Evolutionary conservation across 2,888 invertebrate genomes (phyloP).

Genomic region (Oasisia sp.): DNA sequence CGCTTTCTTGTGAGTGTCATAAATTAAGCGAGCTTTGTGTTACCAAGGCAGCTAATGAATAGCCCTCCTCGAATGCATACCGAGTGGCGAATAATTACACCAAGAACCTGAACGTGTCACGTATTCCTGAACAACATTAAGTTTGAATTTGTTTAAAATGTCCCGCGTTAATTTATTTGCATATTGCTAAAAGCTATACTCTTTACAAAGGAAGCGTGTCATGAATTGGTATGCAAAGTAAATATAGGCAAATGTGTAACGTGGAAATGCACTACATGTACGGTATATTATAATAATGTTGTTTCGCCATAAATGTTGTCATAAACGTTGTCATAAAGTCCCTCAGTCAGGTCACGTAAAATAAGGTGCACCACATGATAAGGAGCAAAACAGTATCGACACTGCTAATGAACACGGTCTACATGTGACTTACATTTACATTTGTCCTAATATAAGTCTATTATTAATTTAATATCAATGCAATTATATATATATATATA

Average conservation of each 20-base stretch:
- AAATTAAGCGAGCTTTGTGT: too few species aligned
- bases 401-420: too few species aligned
- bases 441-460: too few species aligned
- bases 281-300: background rate
- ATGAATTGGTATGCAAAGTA: background rate
- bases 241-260: background rate
- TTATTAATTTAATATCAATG: too few species aligned
- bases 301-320: background rate
- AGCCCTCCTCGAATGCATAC: background rate
- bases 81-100: too few species aligned
- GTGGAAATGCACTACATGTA: background rate
- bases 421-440: too few species aligned
- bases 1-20: too few species aligned
- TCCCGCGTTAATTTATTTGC: background rate
- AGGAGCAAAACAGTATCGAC: too few species aligned
- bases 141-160: background rate
- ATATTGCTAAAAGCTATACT: background rate
- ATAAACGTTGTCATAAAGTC: background rate
- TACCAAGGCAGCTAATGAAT: too few species aligned
- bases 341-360: background rate
- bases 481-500: background rate
- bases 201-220: background rate
- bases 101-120: too few species aligned
- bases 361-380: background rate
- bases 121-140: background rate